Evolutionary conservation across 2,113 vertebrate genomes (phyloP), one percentile per base, ranked within the genome.

Genomic region (Nestor notabilis): DNA sequence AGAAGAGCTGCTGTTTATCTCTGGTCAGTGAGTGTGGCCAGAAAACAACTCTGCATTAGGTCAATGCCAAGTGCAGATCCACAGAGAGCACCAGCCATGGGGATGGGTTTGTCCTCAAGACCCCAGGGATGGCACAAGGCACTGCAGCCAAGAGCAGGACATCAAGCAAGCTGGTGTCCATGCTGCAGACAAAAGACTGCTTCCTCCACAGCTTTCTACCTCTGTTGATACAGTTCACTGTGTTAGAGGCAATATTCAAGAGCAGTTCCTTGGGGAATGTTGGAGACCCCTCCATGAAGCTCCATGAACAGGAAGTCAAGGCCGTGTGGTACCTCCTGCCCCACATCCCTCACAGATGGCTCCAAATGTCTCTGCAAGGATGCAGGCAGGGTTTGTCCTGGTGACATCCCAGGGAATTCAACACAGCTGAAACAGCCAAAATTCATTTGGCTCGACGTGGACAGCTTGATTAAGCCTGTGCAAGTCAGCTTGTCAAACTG

Each of bases 71-170:
- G 24, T 17, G 66, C 83, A 56, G 33, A 46, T 12, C 66, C 77
- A 56, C 0, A 3, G 53, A 7, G 53, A 58, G 58, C 64, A 56
- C 11, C 69, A 8, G n/a, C 27, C 7, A 0, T 0, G 2, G 50
- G 64, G 21, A 46, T 0, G 2, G 53, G 55, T 19, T 74, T 47
- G 65, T 35, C 60, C 77, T 55, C 19, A 2, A 37, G 43, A 20
- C 25, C 29, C 43, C 6, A 0, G 44, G 1, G 44, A 21, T 4
- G 17, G 43, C 23, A 16, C 68, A 5, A 52, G 75, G 69, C 27
- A 50, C 49, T 11, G 25, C 5, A 2, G 60, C 41, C 49, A 33
- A 60, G 41, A 5, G 21, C 1, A 1, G 56, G n/a, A 15, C 50
- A 25, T 41, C 17, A 6, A 47, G 49, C 37, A 43, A 78, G 50